Percentiles rank a stretch among this genome's conserved stretches.
phyloP scores from a whole-genome alignment of 2,797 vertebrate species.

The Muscicapa comitata region DNA sequence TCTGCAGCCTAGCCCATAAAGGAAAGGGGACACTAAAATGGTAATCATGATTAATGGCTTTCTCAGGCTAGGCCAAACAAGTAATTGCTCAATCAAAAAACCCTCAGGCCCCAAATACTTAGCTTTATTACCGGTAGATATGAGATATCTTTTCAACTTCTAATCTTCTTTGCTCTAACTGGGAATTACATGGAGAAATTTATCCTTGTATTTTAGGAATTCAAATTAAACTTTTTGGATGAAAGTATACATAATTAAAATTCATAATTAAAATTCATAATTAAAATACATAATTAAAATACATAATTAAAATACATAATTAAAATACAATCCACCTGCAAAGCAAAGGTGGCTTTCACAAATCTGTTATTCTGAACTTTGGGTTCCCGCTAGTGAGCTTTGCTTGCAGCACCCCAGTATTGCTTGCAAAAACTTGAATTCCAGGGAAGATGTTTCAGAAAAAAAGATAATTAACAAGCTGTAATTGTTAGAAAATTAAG shows the following conservation, averaged over 20 bases:
- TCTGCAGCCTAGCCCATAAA: slow-evolving; percentile 20
- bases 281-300: neutral
- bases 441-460: neutral
- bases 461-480: neutral
- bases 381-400: neutral
- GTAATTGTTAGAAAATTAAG: neutral
- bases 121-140: slow-evolving; percentile 3
- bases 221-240: neutral
- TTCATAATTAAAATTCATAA: neutral
- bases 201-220: neutral
- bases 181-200: neutral
- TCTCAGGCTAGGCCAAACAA: slow-evolving; percentile 42
- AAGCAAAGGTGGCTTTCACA: neutral
- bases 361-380: neutral
- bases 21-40: slow-evolving; percentile 59
- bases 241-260: neutral
- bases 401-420: neutral
- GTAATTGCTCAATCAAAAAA: slow-evolving; percentile 10
- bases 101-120: neutral
- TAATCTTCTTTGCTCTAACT: neutral
- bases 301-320: neutral
- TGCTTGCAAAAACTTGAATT: neutral
- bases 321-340: neutral
- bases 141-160: neutral
- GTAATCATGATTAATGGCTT: slow-evolving; percentile 65